A percentile compares a stretch with the other conserved stretches of the same genome.
phyloP scores from a whole-genome alignment of 2,888 invertebrate genomes.

The Encarsia formosa region DNA sequence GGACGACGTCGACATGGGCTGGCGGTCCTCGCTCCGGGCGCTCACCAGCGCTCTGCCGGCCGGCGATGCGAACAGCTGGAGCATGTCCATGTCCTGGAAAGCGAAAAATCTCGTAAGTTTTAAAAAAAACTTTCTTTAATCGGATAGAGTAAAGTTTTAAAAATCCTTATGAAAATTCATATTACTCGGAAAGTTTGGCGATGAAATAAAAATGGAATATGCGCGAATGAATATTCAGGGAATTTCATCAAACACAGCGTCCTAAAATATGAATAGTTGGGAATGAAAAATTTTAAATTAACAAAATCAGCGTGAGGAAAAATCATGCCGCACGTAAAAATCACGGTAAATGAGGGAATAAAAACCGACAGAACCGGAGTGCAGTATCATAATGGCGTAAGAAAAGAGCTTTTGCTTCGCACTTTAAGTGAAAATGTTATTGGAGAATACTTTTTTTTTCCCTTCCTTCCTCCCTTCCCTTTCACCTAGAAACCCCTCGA shows the following conservation, averaged over 20 bases:
- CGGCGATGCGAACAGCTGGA: conserved; percentile 48
- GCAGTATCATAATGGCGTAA: neutral
- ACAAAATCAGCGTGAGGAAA: too few species aligned
- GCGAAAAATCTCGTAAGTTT: neutral
- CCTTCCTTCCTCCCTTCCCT: neutral
- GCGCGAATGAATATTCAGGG: too few species aligned
- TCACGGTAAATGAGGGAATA: too few species aligned
- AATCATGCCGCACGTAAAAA: too few species aligned
- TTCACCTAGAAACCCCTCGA: neutral
- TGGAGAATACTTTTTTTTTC: conserved; percentile 7
- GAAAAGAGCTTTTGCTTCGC: neutral
- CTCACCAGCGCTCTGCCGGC: conserved; percentile 46
- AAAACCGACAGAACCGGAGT: neutral
- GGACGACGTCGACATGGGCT: conserved; percentile 39
- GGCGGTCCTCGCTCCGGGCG: conserved; percentile 30
- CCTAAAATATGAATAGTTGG: too few species aligned
- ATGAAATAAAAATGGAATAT: too few species aligned
- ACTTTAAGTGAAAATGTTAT: conserved; percentile 10
- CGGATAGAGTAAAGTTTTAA: too few species aligned
- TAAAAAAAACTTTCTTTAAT: too few species aligned
- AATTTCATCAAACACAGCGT: too few species aligned
- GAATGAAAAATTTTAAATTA: too few species aligned
- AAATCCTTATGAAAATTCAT: too few species aligned
- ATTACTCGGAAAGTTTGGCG: too few species aligned
- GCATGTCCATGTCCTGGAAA: conserved; percentile 48